Evolutionary conservation across 1,140 invertebrate species (phyloP), one percentile per base, ranked within the genome.

Genomic region (Drosophila lini): DNA sequence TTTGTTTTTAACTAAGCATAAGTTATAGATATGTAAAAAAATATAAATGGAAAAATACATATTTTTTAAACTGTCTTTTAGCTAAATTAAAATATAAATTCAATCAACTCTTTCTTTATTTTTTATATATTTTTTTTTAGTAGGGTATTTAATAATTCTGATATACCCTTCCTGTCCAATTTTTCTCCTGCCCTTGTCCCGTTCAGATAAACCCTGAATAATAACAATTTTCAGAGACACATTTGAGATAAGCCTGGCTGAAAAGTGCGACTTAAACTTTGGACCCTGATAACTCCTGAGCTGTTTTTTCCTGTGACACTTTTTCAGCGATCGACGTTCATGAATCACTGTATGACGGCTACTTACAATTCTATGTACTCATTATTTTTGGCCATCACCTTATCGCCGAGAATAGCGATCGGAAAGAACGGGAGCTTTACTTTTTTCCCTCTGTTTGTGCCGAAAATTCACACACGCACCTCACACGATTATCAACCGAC

Each of bases 301-400:
- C n/a, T 68, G 31, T 34, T 55, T 69, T 59, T 69, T 44, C 34
- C 38, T n/a, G 34, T 31, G 47, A 28, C 52, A 58, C 44, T 36
- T 55, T 48, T 38, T n/a, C 19, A 19, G 36, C n/a, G 31, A 48
- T 55, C 38, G 25, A 45, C 10, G 22, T 13, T 47, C 32, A 59
- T 76, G 47, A 71, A 41, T 63, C 53, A 55, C 62, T 22, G 16
- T 38, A 9, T 19, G 19, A 5, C 2, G 11, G 11, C 22, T 83
- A 88, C 83, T 88, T 88, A 88, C 83, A 71, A 28, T 64, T 78
- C 65, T 16, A 78, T 78, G 40, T 80, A 67, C 50, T 74, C 75
- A 79, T 68, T 65, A 34, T 71, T 86, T 40, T 71, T 41, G 62
- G 82, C 80, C 83, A 88, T 88, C 61, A 80, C 59, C 74, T 74